These are phyloP conservation scores for Pipistrellus nathusii DNA, from an alignment of 2,797 vertebrate species.

Conservation along the genomic window DNA sequence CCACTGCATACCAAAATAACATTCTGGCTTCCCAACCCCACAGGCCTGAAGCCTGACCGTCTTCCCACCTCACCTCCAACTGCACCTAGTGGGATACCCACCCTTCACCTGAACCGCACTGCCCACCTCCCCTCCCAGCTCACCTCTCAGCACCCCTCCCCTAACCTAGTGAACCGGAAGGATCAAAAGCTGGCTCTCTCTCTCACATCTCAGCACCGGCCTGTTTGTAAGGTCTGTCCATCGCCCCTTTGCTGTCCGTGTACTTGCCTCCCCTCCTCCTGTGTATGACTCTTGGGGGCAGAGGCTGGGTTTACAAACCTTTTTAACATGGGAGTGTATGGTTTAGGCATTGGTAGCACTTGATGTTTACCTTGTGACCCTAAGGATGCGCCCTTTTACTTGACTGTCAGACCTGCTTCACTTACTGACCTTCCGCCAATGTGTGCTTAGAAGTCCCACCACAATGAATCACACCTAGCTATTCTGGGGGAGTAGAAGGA, in stretches of 20 bases:
- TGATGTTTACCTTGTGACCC: background rate
- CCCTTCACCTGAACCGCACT: background rate
- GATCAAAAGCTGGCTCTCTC: background rate
- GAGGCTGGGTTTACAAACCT: background rate
- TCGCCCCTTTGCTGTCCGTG: background rate
- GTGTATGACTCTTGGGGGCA: background rate
- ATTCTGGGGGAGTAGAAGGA: constrained; percentile 20
- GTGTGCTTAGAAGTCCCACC: background rate
- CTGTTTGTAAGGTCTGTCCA: background rate
- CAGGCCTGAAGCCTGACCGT: background rate
- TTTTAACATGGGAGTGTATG: background rate
- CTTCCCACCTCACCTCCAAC: background rate
- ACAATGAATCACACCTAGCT: background rate
- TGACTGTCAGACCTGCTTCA: background rate
- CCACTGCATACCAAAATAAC: background rate
- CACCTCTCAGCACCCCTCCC: background rate
- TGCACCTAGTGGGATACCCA: background rate
- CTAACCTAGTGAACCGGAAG: background rate
- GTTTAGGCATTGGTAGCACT: background rate
- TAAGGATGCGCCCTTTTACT: background rate
- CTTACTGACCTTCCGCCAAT: background rate
- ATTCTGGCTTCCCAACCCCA: background rate
- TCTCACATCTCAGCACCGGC: accelerated
- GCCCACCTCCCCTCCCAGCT: background rate
- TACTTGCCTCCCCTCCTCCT: background rate